Evolutionary conservation across 2,888 invertebrate species (phyloP), one percentile per base, ranked within the genome.

Genomic region (Cataglyphis rosenhaueri): DNA sequence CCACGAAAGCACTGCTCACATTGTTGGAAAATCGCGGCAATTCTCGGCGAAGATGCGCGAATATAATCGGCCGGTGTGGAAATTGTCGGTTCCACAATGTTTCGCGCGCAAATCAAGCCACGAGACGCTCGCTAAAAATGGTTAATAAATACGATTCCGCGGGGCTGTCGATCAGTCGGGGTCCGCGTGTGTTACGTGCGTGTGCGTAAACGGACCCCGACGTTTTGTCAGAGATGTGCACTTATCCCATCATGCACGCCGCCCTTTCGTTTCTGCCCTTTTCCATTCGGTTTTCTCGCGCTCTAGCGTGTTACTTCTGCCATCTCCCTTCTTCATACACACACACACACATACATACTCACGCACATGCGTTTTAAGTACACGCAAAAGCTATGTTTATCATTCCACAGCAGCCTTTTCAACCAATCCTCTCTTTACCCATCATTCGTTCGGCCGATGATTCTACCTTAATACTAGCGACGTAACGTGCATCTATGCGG

Each of bases 391-490:
- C 79, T 81, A 64, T 85, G 79, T 85, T 85, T 85, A 85, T 85
- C 85, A 81, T 85, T 84, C 84, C 85, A 84, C 68, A n/a, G 84
- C 76, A 81, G 62, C 29, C 75, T 70, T 66, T 29, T 29, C 44
- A 38, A 64, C 85, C 59, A 64, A 55, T 59, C 66, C 41, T 35
- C 61, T 21, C 73, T 44, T 71, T 38, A 48, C 61, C 68, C 57
- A 73, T 82, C 52, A 55, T 59, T 57, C 68, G 38, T 57, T 57
- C 75, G 62, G 18, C 82, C 85, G 82, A 87, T 88, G 85, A 89
- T 91, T 87, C 88, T 84, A 86, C 85, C 86, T 89, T 89, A 91
- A 88, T 90, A 87, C 84, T 57, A 81, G 59, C 78, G 62, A 52
- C 57, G 64, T 70, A 70, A 68, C 48, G 71, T 78, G 78, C 61